Conservation (phyloP, 1,140 invertebrate genomes). For the Lucilia sericata region DNA sequence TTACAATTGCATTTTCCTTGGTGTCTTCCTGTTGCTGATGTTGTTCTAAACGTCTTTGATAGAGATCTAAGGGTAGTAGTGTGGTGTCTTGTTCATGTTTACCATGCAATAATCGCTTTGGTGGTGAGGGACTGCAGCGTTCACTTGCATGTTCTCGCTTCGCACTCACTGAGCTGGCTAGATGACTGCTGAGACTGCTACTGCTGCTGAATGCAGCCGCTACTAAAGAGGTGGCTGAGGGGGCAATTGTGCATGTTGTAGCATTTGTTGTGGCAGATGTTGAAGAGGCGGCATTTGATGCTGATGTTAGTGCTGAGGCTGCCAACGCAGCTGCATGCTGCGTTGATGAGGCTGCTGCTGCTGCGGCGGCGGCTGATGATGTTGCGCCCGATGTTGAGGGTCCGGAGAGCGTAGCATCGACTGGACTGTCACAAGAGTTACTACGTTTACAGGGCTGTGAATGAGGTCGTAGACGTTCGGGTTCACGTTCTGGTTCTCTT, state of each 20-base stretch:
- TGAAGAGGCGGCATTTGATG: slow-evolving; percentile 39
- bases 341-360: too few relatives aligned
- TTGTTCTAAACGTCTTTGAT: slow-evolving; percentile 58
- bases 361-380: slow-evolving; percentile 51
- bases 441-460: slow-evolving; percentile 57
- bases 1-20: slow-evolving; percentile 44
- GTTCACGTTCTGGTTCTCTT: slow-evolving; percentile 66
- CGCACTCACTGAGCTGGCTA: slow-evolving; percentile 25
- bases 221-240: slow-evolving; percentile 46
- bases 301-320: slow-evolving; percentile 49
- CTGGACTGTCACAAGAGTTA: slow-evolving; percentile 49
- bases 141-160: slow-evolving; percentile 52
- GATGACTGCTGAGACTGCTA: background rate
- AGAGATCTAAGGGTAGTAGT: slow-evolving; percentile 64
- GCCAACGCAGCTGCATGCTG: too few relatives aligned
- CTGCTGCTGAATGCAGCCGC: slow-evolving; percentile 42
- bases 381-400: slow-evolving; percentile 49
- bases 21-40: slow-evolving; percentile 46
- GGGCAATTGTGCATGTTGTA: slow-evolving; percentile 51
- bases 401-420: slow-evolving; percentile 46
- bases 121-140: slow-evolving; percentile 63
- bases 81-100: slow-evolving; percentile 49
- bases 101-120: slow-evolving; percentile 55
- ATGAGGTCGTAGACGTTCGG: slow-evolving; percentile 65
- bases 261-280: slow-evolving; percentile 46